phyloP scores from a whole-genome alignment of 23 tunicate species.

The Oikopleura dioica region DNA sequence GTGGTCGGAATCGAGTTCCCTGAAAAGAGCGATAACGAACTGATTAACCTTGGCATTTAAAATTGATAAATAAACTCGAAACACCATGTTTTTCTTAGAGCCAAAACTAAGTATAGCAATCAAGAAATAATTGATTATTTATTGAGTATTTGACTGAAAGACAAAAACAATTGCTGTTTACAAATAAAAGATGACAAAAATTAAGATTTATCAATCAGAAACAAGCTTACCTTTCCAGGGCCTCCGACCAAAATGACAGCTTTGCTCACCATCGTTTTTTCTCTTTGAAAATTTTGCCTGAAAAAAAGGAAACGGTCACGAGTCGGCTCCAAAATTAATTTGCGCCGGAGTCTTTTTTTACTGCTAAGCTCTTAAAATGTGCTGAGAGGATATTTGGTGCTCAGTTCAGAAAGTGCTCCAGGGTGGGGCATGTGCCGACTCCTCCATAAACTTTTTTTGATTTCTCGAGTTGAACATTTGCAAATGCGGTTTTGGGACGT shows the following conservation, averaged over 20 bases:
- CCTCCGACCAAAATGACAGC: slow-evolving; percentile 91
- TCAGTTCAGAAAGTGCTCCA: too few relatives aligned
- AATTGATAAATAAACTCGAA: background rate
- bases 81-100: background rate
- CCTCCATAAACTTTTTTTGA: too few relatives aligned
- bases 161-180: background rate
- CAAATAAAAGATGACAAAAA: background rate
- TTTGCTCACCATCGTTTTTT: slow-evolving; percentile 33
- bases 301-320: too few relatives aligned
- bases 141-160: background rate
- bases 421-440: too few relatives aligned
- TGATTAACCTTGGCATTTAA: background rate
- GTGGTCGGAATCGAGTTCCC: slow-evolving; percentile 97
- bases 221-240: slow-evolving; percentile 41
- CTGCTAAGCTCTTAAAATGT: too few relatives aligned
- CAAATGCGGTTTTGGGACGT: too few relatives aligned
- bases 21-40: background rate
- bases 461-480: too few relatives aligned
- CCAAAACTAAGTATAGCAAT: background rate
- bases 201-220: background rate
- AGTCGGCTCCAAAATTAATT: too few relatives aligned
- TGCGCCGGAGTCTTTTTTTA: too few relatives aligned
- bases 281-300: too few relatives aligned
- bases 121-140: background rate
- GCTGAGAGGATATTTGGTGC: too few relatives aligned